Evolutionary conservation across 2,888 invertebrate genomes (phyloP).

Genomic region (Pterobdella sp.): DNA sequence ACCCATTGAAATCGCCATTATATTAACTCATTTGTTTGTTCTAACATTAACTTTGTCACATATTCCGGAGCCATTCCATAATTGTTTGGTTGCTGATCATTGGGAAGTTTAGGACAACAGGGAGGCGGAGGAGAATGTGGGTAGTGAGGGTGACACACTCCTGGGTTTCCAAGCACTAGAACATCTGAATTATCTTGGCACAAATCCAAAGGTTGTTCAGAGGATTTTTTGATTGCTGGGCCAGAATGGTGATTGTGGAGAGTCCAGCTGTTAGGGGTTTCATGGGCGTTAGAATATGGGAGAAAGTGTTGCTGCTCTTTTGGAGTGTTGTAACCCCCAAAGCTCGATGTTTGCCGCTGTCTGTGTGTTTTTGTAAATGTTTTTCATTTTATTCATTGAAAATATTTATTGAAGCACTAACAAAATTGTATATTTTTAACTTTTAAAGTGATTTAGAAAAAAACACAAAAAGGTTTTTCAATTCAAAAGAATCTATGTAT

Average conservation of each 20-base stretch:
- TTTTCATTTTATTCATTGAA: too few species aligned
- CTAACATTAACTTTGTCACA: too few species aligned
- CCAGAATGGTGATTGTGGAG: neutral
- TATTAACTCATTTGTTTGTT: too few species aligned
- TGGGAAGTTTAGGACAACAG: neutral
- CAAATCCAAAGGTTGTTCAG: neutral
- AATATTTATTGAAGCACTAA: too few species aligned
- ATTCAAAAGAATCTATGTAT: neutral
- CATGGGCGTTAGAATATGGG: neutral
- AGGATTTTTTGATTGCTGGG: neutral
- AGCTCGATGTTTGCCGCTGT: slow-evolving; percentile 10
- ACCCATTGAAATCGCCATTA: too few species aligned
- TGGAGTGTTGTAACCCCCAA: slow-evolving; percentile 18
- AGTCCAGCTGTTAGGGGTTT: neutral
- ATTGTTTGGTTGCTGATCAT: too few species aligned
- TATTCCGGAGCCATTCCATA: too few species aligned
- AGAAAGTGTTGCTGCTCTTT: slow-evolving; percentile 18
- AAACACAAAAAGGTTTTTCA: neutral
- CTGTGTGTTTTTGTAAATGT: slow-evolving; percentile 6
- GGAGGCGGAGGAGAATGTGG: neutral
- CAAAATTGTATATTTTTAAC: too few species aligned
- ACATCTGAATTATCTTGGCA: neutral
- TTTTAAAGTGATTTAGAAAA: neutral
- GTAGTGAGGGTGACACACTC: neutral
- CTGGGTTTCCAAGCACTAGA: neutral